phyloP scores from a whole-genome alignment of 2,113 vertebrate genomes.

The Lota lota region DNA sequence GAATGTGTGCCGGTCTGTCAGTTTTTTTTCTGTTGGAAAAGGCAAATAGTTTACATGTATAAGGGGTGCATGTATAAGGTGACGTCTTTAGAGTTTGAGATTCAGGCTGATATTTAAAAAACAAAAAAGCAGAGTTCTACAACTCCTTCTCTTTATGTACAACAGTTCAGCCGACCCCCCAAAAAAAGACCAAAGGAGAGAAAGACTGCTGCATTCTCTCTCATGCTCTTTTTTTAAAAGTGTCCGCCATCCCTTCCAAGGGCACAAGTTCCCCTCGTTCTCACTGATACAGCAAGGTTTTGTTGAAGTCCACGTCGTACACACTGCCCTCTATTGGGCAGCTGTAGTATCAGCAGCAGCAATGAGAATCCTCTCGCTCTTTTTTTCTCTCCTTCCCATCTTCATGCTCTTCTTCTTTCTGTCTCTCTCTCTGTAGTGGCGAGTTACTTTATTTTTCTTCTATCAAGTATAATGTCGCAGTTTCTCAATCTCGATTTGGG shows the following conservation, averaged over 20 bases:
- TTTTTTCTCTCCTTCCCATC: constrained; percentile 35
- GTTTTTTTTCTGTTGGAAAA: constrained; percentile 32
- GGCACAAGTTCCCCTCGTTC: not conserved
- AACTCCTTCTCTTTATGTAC: constrained; percentile 58
- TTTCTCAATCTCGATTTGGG: too few species aligned
- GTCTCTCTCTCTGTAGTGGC: constrained; percentile 24
- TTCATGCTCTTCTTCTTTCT: constrained; percentile 5
- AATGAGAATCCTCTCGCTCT: constrained; percentile 40
- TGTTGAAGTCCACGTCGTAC: constrained; percentile 27
- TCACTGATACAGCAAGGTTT: constrained; percentile 48
- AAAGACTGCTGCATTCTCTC: constrained; percentile 6
- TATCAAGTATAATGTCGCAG: not conserved
- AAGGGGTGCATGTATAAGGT: constrained; percentile 41
- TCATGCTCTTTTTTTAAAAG: constrained; percentile 13
- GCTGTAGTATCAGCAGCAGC: constrained; percentile 54
- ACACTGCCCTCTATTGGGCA: constrained; percentile 52
- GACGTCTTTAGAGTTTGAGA: constrained; percentile 51
- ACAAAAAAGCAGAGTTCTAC: constrained; percentile 47
- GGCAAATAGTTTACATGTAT: constrained; percentile 28
- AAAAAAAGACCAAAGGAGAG: not conserved
- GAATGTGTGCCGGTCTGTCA: constrained; percentile 7
- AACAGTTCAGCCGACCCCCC: constrained; percentile 28
- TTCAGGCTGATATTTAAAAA: constrained; percentile 45
- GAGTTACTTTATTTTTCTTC: constrained; percentile 8
- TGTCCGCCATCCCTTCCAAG: constrained; percentile 2